Evolutionary conservation across 1,140 invertebrate species (phyloP), one percentile per base, ranked within the genome.

Genomic region (Pseudoatta argentina): DNA sequence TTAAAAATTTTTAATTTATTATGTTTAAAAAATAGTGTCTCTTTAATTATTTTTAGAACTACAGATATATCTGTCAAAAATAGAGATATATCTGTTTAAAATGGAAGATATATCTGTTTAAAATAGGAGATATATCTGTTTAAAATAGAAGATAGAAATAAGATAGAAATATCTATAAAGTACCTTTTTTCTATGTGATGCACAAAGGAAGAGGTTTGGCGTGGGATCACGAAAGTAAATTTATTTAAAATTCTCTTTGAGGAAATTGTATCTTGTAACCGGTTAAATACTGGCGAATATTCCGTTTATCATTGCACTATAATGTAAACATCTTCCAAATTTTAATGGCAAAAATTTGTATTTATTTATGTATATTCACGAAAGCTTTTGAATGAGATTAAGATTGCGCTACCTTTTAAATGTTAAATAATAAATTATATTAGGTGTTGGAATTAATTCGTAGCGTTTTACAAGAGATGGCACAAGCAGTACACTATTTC

Each of bases 351-450:
- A 18, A 44, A 16, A 44, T 75, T 21, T 5, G 6, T n/a, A 24
- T 76, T 75, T 75, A 30, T 24, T 59, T 12, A 34, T 39, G n/a
- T 61, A 61, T 16, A 75, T 6, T 76, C 27, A 59, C 30, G 72
- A 27, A 76, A 61, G 55, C 55, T 44, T 75, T 16, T 34, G 12
- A 24, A 16, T 24, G 16, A 16, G 12, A 61, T 61, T 76, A 59
- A 34, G 1, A 16, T 44, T 7, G 7, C 2, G 3, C n/a, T 39
- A 75, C 7, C n/a, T 75, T 76, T 76, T 76, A 39, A 59, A 39
- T 6, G 10, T 39, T 75, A 39, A 59, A 76, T 76, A 76, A 76
- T 59, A 59, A 76, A 76, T 34, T 21, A 30, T n/a, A n/a, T n/a
- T n/a, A n/a, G n/a, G n/a, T n/a, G n/a, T n/a, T n/a, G n/a, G n/a